Base-by-base conservation (phyloP, 2,797 vertebrate species). In the Halcyon badia region DNA sequence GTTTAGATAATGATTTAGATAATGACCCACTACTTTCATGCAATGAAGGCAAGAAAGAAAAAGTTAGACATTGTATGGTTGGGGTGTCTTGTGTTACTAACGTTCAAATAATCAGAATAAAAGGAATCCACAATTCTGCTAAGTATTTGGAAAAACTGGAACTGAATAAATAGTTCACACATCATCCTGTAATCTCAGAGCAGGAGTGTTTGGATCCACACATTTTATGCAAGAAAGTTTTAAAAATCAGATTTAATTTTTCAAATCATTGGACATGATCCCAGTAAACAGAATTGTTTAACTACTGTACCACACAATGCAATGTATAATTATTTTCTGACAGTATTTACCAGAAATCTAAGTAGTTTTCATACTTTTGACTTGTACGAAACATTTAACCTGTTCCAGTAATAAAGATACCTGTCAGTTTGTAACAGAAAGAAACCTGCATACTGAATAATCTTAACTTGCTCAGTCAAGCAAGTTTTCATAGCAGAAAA, bases 241-340 rank as follows among this genome's bases (percentile, higher is more conserved):
- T 30, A 66, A 88, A 93, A 84, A 70, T 80, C 60, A 85, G 48
- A 87, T 46, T 82, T 60, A 37, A 41, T 87, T 60, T 82, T 89
- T 87, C 56, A 85, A 72, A 95, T 84, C 21, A 56, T 25, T 48
- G 15, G 25, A 87, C 89, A 79, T 21, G 33, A 92, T 90, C 37
- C 14, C 41, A 80, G 33, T 57, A 94, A 93, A 89, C 60, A 84
- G 66, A 89, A 84, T 46, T 31, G 18, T 64, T 94, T 70, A 89
- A 93, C 21, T 52, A 80, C 71, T 3, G 1, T 76, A 81, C 35
- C 19, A 71, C 60, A 93, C 60, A 87, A 60, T 28, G 51, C 18
- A 77, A 88, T n/a, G 35, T 60, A 56, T 60, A 94, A 88, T 88
- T 95, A 90, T 89, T 90, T 90, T 90, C 80, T 96, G 93, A 94